Evolutionary conservation across 2,113 vertebrate genomes (phyloP).

Genomic region (Condylura cristata): DNA sequence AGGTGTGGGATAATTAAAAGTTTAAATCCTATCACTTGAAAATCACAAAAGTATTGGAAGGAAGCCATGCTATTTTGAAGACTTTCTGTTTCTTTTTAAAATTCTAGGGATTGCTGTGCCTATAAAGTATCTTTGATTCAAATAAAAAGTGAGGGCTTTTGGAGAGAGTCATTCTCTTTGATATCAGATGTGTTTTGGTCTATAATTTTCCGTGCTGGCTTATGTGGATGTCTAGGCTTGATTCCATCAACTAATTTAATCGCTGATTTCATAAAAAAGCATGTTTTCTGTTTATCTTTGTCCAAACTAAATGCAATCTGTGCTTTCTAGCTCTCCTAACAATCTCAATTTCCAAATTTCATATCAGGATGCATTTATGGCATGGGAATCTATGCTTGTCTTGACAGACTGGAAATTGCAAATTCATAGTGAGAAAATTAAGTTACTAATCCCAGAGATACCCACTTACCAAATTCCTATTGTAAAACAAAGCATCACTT

Average conservation of each 20-base stretch:
- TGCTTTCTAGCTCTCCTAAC: slow-evolving; percentile 17
- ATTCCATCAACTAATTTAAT: neutral
- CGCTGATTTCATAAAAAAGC: neutral
- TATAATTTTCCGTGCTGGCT: slow-evolving; percentile 21
- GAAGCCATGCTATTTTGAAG: slow-evolving; percentile 61
- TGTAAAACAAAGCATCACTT: slow-evolving; percentile 27
- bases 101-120: slow-evolving; percentile 49
- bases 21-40: slow-evolving; percentile 81
- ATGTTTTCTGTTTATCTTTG: slow-evolving; percentile 61
- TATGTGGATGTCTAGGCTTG: neutral
- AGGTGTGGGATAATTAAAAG: slow-evolving; percentile 84
- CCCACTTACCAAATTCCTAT: neutral
- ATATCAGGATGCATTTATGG: neutral
- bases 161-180: neutral
- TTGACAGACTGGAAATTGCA: neutral
- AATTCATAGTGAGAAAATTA: slow-evolving; percentile 6
- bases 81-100: slow-evolving; percentile 53
- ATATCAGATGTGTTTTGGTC: slow-evolving; percentile 49
- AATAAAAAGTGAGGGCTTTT: slow-evolving; percentile 65
- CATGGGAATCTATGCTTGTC: neutral
- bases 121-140: slow-evolving; percentile 49
- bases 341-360: slow-evolving; percentile 21
- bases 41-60: slow-evolving; percentile 80
- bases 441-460: slow-evolving; percentile 25
- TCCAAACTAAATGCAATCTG: slow-evolving; percentile 6